Base-by-base conservation (phyloP, 2,888 invertebrate genomes). In the Synanthedon formicaeformis region DNA sequence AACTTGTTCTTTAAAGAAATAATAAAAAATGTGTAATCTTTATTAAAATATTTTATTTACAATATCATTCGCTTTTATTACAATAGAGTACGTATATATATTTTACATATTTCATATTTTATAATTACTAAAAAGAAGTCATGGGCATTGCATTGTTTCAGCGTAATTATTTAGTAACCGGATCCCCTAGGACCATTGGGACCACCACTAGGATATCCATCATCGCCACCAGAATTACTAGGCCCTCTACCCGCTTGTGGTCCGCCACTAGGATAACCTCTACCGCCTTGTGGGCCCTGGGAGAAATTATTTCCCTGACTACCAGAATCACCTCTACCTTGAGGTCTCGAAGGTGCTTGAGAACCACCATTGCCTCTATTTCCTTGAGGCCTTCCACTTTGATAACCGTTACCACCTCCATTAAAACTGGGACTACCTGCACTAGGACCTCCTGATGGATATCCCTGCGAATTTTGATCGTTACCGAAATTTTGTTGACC, bases 111-210 rank as follows among this genome's bases (percentile, higher is more conserved):
- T 49, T 10, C 49, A 16, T 49, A 16, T 49, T 10, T 5, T 23
- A 45, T 45, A 13, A 2, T 10, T 6, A 13, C 45, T 12, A 34
- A 34, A 34, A 23, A 23, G 23, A 5, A 23, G 34, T 34, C 34
- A 34, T 49, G 16, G 2, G 16, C 18, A 49, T 16, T 45, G 13
- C 13, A 45, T 45, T n/a, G 8, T n/a, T 45, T 16, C 49, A 11
- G 13, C 23, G 49, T 16, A 13, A 23, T 49, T 49, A 16, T 45
- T 76, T 59, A 87, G 60, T 78, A 87, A 53, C 87, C 87, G 3
- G 85, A 79, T n/a, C 87, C 87, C 52, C 81, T 68, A 1, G 69
- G 77, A 1, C 86, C 87, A 52, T 64, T 71, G 1, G 87, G 87
- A 10, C 78, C 80, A 48, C 86, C 85, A 27, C 79, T 80, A 1